Base-by-base conservation (phyloP, 2,797 vertebrate genomes). In the Phaenicophaeus curvirostris region DNA sequence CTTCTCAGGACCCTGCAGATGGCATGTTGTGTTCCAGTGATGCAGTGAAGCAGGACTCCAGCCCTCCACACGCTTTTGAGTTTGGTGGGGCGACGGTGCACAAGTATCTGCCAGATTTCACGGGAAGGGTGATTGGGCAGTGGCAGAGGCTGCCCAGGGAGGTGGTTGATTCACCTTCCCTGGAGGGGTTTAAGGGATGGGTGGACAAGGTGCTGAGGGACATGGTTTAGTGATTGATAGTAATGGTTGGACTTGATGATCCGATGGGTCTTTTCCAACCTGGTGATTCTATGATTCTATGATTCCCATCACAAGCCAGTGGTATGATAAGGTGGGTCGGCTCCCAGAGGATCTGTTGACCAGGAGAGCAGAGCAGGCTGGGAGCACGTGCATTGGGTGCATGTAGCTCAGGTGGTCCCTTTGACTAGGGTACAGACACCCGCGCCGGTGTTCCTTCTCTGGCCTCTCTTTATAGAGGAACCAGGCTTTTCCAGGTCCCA, bases 311-410 rank as follows among this genome's bases (percentile, higher is more conserved):
- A 11, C 18, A 73, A 53, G 48, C 5, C 39, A 54, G 33, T 23
- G 44, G 39, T 37, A 4, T 8, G n/a, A 57, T 28, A 65, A 24
- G 8, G 24, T 0, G 5, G 37, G 18, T 53, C 6, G 7, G 25
- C 44, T 59, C 53, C 37, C 2, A 2, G 39, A 31, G 37, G 50
- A 15, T 21, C n/a, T 50, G 35, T 6, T 1, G 1, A 24, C n/a
- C 51, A 33, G 50, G 37, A 83, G 65, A 83, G 42, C 72, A 63
- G 51, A 51, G 44, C 0, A 2, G 37, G 44, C 28, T 19, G 37
- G 41, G 21, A 62, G 15, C 42, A 12, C 0, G 1, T 37, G n/a
- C 0, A 1, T 10, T 57, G 35, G 21, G 25, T 25, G 37, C 30
- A 27, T 33, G 39, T 33, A 25, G 44, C n/a, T 76, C 58, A 31